These are phyloP conservation scores for Lepus oiostolus DNA, from an alignment of 2,797 vertebrate species.

Conservation along the genomic window DNA sequence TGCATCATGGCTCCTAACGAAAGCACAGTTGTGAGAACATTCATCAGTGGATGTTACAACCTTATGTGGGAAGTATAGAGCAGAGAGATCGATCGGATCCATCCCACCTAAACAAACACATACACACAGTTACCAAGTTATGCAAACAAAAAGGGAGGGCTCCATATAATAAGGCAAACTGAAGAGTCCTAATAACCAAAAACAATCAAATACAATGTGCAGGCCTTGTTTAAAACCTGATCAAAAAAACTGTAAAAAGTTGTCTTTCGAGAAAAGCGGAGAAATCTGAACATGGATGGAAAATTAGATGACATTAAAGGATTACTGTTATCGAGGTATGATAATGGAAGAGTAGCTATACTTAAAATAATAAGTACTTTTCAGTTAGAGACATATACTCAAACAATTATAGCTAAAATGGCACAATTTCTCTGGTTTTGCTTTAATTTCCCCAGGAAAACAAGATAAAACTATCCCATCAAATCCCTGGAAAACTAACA, in stretches of 20 bases:
- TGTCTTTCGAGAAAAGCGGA: background rate
- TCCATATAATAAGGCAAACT: background rate
- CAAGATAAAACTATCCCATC: background rate
- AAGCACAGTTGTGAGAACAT: background rate
- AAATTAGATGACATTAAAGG: background rate
- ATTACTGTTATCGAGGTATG: background rate
- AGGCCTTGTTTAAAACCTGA: background rate
- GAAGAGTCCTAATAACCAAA: background rate
- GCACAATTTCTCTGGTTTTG: background rate
- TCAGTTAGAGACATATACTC: background rate
- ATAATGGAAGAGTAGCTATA: background rate
- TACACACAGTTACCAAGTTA: background rate
- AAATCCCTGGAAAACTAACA: background rate
- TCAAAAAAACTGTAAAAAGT: background rate
- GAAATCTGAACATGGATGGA: background rate
- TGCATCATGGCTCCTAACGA: background rate
- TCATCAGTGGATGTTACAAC: background rate
- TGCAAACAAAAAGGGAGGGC: background rate
- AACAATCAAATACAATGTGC: background rate
- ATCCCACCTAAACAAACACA: background rate
- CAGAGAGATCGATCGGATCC: background rate
- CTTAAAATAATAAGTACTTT: background rate
- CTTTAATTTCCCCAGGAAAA: constrained; percentile 35
- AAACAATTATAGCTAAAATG: background rate
- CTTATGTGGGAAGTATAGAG: background rate